Conservation (phyloP, 2,888 invertebrate genomes). For the Mesorhabditis belari region DNA sequence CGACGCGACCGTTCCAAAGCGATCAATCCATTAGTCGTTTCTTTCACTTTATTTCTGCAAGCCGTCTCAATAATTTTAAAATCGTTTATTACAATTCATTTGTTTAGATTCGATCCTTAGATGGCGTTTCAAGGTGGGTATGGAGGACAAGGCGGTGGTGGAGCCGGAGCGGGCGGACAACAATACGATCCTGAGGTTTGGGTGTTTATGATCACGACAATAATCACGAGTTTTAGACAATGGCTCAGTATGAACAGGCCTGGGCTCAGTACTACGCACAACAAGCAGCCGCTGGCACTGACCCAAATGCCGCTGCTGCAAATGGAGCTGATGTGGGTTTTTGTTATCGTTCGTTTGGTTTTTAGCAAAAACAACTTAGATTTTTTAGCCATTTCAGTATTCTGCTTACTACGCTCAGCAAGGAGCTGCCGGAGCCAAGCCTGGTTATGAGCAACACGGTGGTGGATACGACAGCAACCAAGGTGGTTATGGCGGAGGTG, state of each 20-base stretch:
- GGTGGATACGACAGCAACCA: slow-evolving; percentile 3
- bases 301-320: slow-evolving; percentile 7
- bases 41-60: too few species aligned
- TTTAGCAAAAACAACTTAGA: neutral
- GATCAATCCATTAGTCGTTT: too few species aligned
- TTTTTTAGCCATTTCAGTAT: neutral
- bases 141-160: slow-evolving; percentile 11
- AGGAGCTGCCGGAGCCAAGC: neutral
- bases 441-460: slow-evolving; percentile 1
- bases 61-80: too few species aligned
- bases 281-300: slow-evolving; percentile 8
- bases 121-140: neutral
- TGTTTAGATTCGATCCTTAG: too few species aligned
- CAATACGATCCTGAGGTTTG: neutral
- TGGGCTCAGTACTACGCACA: slow-evolving; percentile 24
- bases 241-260: slow-evolving; percentile 17
- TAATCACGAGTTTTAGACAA: slow-evolving; percentile 5
- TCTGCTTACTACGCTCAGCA: slow-evolving; percentile 7
- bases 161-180: slow-evolving; percentile 8
- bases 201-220: neutral
- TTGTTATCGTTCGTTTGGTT: neutral
- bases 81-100: too few species aligned
- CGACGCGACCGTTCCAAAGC: too few species aligned
- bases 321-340: neutral
- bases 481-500: slow-evolving; percentile 8